Evolutionary conservation across 2,113 vertebrate genomes (phyloP).

Genomic region (Cottus gobio): DNA sequence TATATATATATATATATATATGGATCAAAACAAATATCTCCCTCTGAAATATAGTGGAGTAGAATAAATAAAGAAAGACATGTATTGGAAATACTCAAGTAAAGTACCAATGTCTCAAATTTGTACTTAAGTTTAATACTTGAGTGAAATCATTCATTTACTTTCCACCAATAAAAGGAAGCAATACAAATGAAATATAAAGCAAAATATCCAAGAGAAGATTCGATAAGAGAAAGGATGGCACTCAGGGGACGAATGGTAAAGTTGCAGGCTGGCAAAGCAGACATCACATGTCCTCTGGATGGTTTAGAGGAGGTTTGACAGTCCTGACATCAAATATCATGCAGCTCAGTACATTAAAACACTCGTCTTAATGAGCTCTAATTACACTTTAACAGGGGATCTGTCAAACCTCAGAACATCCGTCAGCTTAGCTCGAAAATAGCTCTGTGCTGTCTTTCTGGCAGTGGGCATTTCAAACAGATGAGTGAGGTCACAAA

Average conservation of each 20-base stretch:
- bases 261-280: slow-evolving; percentile 41
- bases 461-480: slow-evolving; percentile 12
- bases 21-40: neutral
- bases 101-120: neutral
- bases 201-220: neutral
- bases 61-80: neutral
- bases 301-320: slow-evolving; percentile 38
- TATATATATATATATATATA: too few species aligned
- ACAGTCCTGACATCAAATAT: slow-evolving; percentile 44
- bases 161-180: neutral
- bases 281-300: slow-evolving; percentile 40
- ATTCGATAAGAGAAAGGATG: neutral
- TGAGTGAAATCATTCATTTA: neutral
- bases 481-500: slow-evolving; percentile 8
- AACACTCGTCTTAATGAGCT: slow-evolving; percentile 21
- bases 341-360: neutral
- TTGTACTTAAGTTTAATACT: neutral
- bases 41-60: neutral
- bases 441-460: slow-evolving; percentile 6
- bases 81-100: neutral
- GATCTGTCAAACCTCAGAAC: slow-evolving; percentile 42
- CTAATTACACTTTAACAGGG: neutral
- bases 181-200: neutral
- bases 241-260: slow-evolving; percentile 12
- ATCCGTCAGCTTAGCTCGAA: slow-evolving; percentile 29